These are phyloP conservation scores for Tiphia femorata DNA, from an alignment of 2,888 invertebrate genomes.

Conservation along the genomic window DNA sequence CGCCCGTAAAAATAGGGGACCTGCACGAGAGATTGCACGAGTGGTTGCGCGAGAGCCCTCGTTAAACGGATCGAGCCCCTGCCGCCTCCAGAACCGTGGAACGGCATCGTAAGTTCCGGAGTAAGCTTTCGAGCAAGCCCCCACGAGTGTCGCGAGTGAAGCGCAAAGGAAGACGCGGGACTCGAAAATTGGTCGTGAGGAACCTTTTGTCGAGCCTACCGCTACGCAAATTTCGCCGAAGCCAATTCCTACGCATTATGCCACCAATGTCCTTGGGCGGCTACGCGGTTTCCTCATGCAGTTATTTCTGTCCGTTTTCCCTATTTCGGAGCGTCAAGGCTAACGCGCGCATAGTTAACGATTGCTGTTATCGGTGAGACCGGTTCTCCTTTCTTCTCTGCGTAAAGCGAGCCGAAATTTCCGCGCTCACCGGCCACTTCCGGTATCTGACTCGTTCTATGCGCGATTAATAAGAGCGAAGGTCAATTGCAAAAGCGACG, in stretches of 20 bases:
- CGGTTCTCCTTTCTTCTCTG: no score
- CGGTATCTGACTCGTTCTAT: no score
- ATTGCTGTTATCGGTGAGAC: background rate
- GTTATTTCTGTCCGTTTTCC: slow-evolving; percentile 26
- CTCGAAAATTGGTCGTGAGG: background rate
- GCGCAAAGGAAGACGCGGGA: background rate
- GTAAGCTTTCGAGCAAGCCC: background rate
- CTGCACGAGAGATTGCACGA: slow-evolving; percentile 30
- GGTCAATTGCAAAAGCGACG: no score
- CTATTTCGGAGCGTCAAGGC: no score
- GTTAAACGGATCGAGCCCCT: slow-evolving; percentile 11
- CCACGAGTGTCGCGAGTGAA: background rate
- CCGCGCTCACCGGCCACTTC: no score
- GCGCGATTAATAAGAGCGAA: no score
- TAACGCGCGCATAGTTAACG: background rate
- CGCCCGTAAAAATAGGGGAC: slow-evolving; percentile 49
- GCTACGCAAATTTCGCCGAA: background rate
- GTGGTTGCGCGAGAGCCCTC: slow-evolving; percentile 16
- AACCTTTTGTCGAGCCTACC: slow-evolving; percentile 10
- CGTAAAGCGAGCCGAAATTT: background rate
- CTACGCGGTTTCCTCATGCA: slow-evolving; percentile 23
- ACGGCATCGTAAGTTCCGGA: slow-evolving; percentile 2
- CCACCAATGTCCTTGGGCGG: slow-evolving; percentile 20
- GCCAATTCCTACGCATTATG: background rate
- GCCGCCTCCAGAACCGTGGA: slow-evolving; percentile 4